Percentiles rank a stretch among this genome's conserved stretches.
phyloP scores from a whole-genome alignment of 2,113 vertebrate genomes.

The Cyphomyrus plagiostoma region DNA sequence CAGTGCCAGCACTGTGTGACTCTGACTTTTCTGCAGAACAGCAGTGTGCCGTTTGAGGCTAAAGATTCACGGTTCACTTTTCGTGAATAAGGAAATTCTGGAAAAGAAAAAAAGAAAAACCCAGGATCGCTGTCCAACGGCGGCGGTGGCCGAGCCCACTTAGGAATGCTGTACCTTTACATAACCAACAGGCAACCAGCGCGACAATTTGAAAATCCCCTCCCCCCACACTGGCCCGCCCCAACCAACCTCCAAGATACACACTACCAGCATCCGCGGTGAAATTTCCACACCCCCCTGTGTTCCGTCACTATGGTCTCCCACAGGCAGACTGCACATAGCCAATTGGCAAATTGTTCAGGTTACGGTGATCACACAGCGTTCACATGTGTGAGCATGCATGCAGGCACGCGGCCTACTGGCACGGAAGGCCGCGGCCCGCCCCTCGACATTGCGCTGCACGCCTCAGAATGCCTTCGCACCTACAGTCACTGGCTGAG shows the following conservation, averaged over 20 bases:
- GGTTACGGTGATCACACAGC: background rate
- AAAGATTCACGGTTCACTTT: background rate
- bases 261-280: background rate
- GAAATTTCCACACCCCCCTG: conserved; percentile 2
- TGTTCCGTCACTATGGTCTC: background rate
- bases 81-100: background rate
- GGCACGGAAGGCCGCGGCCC: background rate
- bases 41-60: background rate
- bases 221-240: background rate
- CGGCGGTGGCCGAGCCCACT: background rate
- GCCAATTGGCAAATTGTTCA: background rate
- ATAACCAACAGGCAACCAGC: background rate
- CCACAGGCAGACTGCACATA: background rate
- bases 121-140: background rate
- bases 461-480: background rate
- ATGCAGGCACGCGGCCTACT: background rate
- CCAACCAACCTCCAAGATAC: background rate
- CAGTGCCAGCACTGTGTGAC: background rate
- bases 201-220: background rate
- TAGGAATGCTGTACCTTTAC: background rate
- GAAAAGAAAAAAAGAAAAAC: background rate
- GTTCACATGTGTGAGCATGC: background rate
- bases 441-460: background rate
- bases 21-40: background rate
- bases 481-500: background rate